phyloP scores from a whole-genome alignment of 37 sponge, comb jelly and placozoan genomes.

The Aphrocallistes beatrix region DNA sequence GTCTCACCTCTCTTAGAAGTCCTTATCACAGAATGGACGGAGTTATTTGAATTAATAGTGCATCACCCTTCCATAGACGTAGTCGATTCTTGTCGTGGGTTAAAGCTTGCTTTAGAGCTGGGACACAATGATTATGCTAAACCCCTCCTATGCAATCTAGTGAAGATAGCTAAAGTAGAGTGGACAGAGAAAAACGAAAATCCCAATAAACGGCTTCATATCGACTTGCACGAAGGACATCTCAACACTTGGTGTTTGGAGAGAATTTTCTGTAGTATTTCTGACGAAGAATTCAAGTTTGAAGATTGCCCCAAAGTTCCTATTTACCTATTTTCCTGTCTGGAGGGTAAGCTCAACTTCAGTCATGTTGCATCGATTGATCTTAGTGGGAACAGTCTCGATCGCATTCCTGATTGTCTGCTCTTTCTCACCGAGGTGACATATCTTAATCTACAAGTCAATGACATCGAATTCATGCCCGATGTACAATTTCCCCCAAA shows the following conservation, averaged over 20 bases:
- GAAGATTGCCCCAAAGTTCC: not conserved
- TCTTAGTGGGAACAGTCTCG: not conserved
- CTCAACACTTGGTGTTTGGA: not conserved
- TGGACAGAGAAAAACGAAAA: not conserved
- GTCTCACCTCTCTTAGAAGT: not conserved
- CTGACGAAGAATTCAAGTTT: not conserved
- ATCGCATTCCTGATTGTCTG: not conserved
- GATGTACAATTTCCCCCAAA: not conserved
- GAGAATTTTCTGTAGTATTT: not conserved
- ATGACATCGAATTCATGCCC: not conserved
- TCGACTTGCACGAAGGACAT: conserved; percentile 1
- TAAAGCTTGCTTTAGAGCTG: not conserved
- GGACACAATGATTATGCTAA: not conserved
- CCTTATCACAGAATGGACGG: not conserved
- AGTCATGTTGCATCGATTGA: not conserved
- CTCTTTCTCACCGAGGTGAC: not conserved
- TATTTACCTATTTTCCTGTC: not conserved
- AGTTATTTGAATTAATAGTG: conserved; percentile 1
- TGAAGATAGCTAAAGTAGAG: not conserved
- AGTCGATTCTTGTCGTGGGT: not conserved
- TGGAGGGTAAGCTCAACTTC: not conserved
- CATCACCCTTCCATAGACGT: not conserved
- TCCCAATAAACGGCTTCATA: not conserved
- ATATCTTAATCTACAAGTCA: not conserved
- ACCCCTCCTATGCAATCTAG: not conserved